A percentile compares a stretch with the other conserved stretches of the same genome.
Evolutionary conservation across 92 coral and sea anemone species (phyloP).

Genomic region (Virgularia gustaviana): DNA sequence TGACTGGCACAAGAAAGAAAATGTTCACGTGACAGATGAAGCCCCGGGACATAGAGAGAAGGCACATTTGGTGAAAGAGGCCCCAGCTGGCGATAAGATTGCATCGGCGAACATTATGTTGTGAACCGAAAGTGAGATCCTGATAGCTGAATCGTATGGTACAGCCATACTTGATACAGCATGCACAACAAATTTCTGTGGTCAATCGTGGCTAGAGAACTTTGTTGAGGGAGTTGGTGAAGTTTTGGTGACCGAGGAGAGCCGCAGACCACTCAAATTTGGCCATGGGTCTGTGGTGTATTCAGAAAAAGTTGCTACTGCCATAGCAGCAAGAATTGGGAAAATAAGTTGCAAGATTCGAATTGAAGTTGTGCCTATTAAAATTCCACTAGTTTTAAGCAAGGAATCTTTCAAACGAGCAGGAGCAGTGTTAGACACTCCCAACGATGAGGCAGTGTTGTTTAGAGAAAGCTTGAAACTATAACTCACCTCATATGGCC

Average conservation of each 20-base stretch:
- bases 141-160: constrained; percentile 3
- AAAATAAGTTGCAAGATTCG: background rate
- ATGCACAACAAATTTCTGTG: constrained; percentile 7
- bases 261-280: constrained; percentile 2
- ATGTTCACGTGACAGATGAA: background rate
- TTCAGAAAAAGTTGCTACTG: background rate
- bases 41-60: no score
- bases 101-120: background rate
- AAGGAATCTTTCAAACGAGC: constrained; percentile 5
- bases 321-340: background rate
- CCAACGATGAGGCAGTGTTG: background rate
- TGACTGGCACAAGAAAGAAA: background rate
- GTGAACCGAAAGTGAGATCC: background rate
- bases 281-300: background rate
- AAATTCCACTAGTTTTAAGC: background rate
- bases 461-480: background rate
- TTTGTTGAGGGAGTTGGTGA: background rate
- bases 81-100: background rate
- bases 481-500: background rate
- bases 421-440: background rate
- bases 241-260: background rate
- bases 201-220: background rate
- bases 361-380: background rate
- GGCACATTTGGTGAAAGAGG: no score
- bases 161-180: constrained; percentile 2